Evolutionary conservation across 2,888 invertebrate species (phyloP), one percentile per base, ranked within the genome.

Genomic region (Drosophila quinaria): DNA sequence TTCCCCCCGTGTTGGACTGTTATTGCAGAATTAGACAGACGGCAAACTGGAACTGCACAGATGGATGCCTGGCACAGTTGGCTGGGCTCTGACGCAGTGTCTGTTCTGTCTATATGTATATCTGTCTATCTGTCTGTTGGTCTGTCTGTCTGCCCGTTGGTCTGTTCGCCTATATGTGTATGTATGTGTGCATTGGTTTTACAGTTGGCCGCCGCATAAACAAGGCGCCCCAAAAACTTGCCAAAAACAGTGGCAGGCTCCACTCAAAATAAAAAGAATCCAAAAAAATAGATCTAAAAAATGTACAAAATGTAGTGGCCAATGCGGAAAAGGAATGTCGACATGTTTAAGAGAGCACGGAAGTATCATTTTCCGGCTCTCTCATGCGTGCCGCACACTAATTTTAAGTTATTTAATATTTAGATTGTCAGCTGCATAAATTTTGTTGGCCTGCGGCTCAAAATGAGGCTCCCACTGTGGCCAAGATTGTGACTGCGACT

Each of bases 11-110:
- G 47, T 22, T 46, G 41, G 68, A 68, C 83, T 87, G 76, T 71
- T 78, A 83, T 81, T 86, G 89, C 87, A 83, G 87, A 89, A 89
- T 83, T 84, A 85, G 84, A 89, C 84, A 76, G 78, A 80, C 69
- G 80, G 77, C 80, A 73, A 78, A 78, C 68, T 83, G 76, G 76
- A 83, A 85, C 77, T 88, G 81, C 84, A 83, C 84, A 83, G 87
- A 88, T 86, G 87, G 89, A 88, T 84, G 87, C 84, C 86, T 78
- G 81, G 84, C 73, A 83, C 82, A 83, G 83, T 83, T 88, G 86
- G 83, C 81, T 86, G 87, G 66, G 66, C 55, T 72, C 74, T 70
- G 82, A 70, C 84, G 76, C 87, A 74, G 86, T 64, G 49, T 51
- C 56, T 51, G 66, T 39, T 33, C 49, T 65, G 55, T 69, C 64